Conservation (phyloP, 2,888 invertebrate species). For the Petrolisthes manimaculis region DNA sequence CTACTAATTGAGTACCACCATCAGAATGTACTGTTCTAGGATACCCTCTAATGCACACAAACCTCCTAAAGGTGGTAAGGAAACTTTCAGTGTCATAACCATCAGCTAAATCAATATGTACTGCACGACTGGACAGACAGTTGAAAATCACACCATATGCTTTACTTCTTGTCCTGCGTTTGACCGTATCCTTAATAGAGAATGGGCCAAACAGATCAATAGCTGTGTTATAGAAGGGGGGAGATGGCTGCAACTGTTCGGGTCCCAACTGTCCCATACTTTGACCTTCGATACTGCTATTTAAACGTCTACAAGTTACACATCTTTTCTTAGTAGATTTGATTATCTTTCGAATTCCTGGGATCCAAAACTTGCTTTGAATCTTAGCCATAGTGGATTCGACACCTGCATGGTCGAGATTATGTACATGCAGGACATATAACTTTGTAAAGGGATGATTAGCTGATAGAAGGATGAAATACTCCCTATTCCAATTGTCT, state of each 20-base stretch:
- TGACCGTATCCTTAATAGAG: constrained; percentile 40
- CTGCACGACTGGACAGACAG: constrained; percentile 24
- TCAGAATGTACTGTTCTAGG: constrained; percentile 32
- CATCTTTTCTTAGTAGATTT: constrained; percentile 20
- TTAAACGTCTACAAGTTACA: constrained; percentile 2
- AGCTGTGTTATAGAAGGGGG: constrained; percentile 29
- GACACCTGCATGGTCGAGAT: constrained; percentile 28
- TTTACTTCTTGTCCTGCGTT: constrained; percentile 23
- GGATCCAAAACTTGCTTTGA: constrained; percentile 40
- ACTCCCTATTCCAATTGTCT: constrained; percentile 37
- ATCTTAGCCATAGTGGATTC: constrained; percentile 22
- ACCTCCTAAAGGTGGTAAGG: constrained; percentile 26
- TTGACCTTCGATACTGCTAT: background rate
- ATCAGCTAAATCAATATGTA: constrained; percentile 22
- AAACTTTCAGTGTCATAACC: constrained; percentile 32
- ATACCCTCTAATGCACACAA: constrained; percentile 22
- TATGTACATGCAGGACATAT: constrained; percentile 22
- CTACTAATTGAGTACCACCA: constrained; percentile 22
- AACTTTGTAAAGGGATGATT: constrained; percentile 33
- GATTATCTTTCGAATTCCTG: constrained; percentile 24
- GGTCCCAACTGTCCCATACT: constrained; percentile 22
- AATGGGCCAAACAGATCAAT: constrained; percentile 43
- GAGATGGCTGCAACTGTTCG: constrained; percentile 23
- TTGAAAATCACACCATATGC: constrained; percentile 31
- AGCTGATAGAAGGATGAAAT: constrained; percentile 9